Evolutionary conservation across 2,113 vertebrate genomes (phyloP).

Genomic region (Cyphomyrus discorhynchus): DNA sequence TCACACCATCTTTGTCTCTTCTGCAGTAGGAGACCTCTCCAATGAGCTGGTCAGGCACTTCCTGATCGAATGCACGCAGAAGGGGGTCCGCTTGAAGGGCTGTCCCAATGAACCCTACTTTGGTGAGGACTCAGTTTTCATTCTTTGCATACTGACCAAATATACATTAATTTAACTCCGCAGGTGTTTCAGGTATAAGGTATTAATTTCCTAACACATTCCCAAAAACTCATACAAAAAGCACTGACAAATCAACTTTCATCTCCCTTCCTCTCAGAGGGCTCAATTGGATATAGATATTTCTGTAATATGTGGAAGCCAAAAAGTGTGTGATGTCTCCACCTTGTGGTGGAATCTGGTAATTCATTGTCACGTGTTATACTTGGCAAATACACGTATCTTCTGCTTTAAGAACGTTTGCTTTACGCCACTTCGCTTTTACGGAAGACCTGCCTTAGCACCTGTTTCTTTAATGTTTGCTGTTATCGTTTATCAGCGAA

Average conservation of each 20-base stretch:
- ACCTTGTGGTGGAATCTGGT: constrained; percentile 1
- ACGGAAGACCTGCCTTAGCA: too few relatives aligned
- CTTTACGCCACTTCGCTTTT: neutral
- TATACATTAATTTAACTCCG: neutral
- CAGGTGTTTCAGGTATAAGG: neutral
- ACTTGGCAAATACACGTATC: neutral
- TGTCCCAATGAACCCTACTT: constrained; percentile 91
- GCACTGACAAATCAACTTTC: neutral
- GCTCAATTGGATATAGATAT: neutral
- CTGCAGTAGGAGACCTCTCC: constrained; percentile 72
- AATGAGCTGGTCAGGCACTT: constrained; percentile 93
- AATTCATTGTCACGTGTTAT: neutral
- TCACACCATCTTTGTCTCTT: constrained; percentile 9
- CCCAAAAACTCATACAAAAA: neutral
- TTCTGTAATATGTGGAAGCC: neutral
- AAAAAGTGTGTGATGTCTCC: neutral
- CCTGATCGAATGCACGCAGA: constrained; percentile 87
- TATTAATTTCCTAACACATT: neutral
- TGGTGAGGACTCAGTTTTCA: constrained; percentile 60
- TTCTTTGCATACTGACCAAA: neutral
- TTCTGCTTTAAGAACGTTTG: neutral
- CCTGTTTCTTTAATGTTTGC: too few relatives aligned
- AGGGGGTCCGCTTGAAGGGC: constrained; percentile 89
- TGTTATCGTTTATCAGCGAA: too few relatives aligned
- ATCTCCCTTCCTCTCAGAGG: neutral